A percentile compares a stretch with the other conserved stretches of the same genome.
These are phyloP conservation scores for Eilema depressum DNA, from an alignment of 2,888 invertebrate species.

Conservation along the genomic window DNA sequence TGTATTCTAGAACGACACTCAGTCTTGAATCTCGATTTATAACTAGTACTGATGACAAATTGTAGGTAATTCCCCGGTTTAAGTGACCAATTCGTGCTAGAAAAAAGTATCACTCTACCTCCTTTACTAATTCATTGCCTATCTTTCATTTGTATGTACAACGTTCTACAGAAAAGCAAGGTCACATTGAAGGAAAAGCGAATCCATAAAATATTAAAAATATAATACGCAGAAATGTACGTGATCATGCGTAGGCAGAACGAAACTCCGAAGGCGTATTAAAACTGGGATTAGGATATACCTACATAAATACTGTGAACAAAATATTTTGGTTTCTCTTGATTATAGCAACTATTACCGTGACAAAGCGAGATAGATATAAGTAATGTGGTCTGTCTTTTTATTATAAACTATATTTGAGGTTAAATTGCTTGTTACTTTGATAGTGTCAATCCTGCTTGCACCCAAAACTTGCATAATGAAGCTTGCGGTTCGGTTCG, in stretches of 20 bases:
- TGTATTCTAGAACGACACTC: too few relatives aligned
- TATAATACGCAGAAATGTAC: neutral
- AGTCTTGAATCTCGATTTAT: too few relatives aligned
- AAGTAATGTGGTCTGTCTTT: too few relatives aligned
- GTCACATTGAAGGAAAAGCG: neutral
- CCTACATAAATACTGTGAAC: neutral
- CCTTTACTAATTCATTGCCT: neutral
- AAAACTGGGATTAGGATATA: neutral
- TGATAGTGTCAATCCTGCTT: too few relatives aligned
- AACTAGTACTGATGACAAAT: too few relatives aligned
- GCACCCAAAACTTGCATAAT: too few relatives aligned
- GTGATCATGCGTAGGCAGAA: neutral
- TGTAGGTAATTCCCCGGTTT: too few relatives aligned
- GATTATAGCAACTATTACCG: neutral
- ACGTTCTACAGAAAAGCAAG: neutral
- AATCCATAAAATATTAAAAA: constrained; percentile 2
- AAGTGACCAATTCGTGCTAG: too few relatives aligned
- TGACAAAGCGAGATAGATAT: too few relatives aligned
- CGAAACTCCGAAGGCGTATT: neutral
- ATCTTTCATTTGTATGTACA: neutral
- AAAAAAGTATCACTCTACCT: neutral
- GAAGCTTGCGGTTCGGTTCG: too few relatives aligned
- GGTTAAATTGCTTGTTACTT: too few relatives aligned
- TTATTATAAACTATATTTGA: too few relatives aligned
- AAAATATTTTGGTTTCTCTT: neutral